Evolutionary conservation across 2,888 invertebrate species (phyloP).

Genomic region (Habroteleia sp.): DNA sequence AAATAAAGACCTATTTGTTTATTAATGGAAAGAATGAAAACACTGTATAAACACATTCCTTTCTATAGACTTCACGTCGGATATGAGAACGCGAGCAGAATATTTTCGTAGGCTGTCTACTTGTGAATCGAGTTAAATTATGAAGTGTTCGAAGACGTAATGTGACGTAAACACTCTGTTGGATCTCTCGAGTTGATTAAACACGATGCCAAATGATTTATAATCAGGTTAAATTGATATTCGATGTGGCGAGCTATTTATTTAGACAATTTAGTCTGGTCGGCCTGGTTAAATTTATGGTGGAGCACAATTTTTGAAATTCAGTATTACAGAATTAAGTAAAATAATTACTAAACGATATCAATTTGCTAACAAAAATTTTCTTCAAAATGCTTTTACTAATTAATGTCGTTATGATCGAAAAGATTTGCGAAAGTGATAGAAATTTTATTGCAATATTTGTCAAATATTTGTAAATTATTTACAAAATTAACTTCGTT

Average conservation of each 20-base stretch:
- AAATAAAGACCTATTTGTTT: slow-evolving; percentile 37
- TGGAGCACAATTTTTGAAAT: too few species aligned
- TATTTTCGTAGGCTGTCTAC: slow-evolving; percentile 52
- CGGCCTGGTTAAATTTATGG: too few species aligned
- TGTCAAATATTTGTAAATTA: too few species aligned
- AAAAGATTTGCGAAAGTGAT: too few species aligned
- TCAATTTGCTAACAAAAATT: too few species aligned
- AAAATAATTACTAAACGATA: too few species aligned
- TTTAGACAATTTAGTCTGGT: slow-evolving; percentile 1
- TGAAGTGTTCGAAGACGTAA: slow-evolving; percentile 66
- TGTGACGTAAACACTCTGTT: slow-evolving; percentile 55
- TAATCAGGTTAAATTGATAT: slow-evolving; percentile 31
- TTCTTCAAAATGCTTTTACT: too few species aligned
- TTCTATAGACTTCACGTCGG: slow-evolving; percentile 7
- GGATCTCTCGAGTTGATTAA: slow-evolving; percentile 33
- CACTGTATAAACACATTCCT: slow-evolving; percentile 54
- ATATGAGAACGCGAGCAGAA: slow-evolving; percentile 23
- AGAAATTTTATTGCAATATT: too few species aligned
- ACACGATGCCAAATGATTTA: slow-evolving; percentile 40
- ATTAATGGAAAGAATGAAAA: slow-evolving; percentile 47
- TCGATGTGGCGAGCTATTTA: slow-evolving; percentile 16
- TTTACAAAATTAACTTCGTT: too few species aligned
- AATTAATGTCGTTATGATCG: too few species aligned
- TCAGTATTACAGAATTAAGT: too few species aligned
- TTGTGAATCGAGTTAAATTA: slow-evolving; percentile 63